Evolutionary conservation across 2,113 vertebrate genomes (phyloP).

Genomic region (Lampris incognitus): DNA sequence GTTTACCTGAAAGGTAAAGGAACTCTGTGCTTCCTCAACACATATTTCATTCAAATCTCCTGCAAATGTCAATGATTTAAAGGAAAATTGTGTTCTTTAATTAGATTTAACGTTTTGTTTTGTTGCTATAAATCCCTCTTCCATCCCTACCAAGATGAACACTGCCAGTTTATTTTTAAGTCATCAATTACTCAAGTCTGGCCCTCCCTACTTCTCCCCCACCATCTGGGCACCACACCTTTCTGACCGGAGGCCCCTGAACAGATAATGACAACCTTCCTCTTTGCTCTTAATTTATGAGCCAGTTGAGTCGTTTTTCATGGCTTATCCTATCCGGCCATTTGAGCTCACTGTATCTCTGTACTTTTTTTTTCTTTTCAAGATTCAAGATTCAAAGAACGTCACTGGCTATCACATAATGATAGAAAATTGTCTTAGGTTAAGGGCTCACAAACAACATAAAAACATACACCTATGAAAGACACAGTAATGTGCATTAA

Average conservation of each 20-base stretch:
- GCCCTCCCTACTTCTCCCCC: conserved; percentile 88
- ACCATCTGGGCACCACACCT: conserved; percentile 94
- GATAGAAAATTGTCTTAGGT: no score
- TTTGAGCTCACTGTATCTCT: conserved; percentile 92
- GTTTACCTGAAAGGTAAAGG: background rate
- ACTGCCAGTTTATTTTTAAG: conserved; percentile 91
- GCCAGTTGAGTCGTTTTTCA: conserved; percentile 89
- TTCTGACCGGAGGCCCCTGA: conserved; percentile 86
- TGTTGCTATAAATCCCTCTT: conserved; percentile 78
- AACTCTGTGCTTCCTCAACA: background rate
- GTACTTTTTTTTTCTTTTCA: conserved; percentile 75
- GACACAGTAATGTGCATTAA: no score
- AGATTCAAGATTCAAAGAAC: no score
- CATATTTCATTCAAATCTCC: conserved; percentile 24
- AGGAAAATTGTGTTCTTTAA: conserved; percentile 66
- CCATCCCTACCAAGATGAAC: conserved; percentile 85
- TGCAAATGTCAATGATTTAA: conserved; percentile 17
- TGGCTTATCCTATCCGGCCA: conserved; percentile 91
- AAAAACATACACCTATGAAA: no score
- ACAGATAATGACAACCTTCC: conserved; percentile 95
- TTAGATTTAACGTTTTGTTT: conserved; percentile 75
- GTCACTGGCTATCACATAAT: no score
- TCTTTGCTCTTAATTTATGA: conserved; percentile 92
- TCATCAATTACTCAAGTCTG: conserved; percentile 95
- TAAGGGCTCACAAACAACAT: no score